Base-by-base conservation (phyloP, 2,888 invertebrate species). In the Pyralis farinalis region DNA sequence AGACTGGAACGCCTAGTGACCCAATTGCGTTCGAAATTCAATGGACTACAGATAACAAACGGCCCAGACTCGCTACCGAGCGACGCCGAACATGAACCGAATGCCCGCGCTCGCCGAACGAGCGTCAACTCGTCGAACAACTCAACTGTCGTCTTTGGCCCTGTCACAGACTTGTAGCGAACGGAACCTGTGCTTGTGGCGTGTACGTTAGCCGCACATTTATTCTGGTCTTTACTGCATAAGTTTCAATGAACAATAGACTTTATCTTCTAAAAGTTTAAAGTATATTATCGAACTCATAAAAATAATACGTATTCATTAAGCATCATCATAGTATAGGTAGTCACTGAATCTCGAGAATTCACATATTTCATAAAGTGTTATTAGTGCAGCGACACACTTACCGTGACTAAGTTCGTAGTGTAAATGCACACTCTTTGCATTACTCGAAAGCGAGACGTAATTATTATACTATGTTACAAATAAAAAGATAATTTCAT, bases 81-180 rank as follows among this genome's bases (percentile, higher is more conserved):
- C 70, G 86, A 86, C 46, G 56, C 75, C 70, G 87, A 87, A 51
- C 79, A 75, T 64, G 87, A 86, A 20, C 34, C 66, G 55, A 70
- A 45, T 56, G 49, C 49, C 36, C 77, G 84, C 46, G 60, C 71
- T 37, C 74, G 78, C 10, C 67, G 79, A 11, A 70, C 81, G 31
- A 80, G 83, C 64, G 56, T 68, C 56, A 80, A 82, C 59, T 78
- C 81, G 10, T 69, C 78, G 38, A 78, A 76, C 41, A 79, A 74
- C 53, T 71, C 84, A 9, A 80, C 83, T 25, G 90, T 91, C 22
- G 83, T 92, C 34, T 91, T 91, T 50, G 92, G 92, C 10, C 92
- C 92, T 9, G 92, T 92, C 10, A 92, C 92, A 1, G 91, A 92
- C 66, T 90, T 90, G 80, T 90, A 88, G 84, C 85, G 84, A 77